Evolutionary conservation across 92 coral and sea anemone species (phyloP).

Genomic region (Palythoa grandiflora): DNA sequence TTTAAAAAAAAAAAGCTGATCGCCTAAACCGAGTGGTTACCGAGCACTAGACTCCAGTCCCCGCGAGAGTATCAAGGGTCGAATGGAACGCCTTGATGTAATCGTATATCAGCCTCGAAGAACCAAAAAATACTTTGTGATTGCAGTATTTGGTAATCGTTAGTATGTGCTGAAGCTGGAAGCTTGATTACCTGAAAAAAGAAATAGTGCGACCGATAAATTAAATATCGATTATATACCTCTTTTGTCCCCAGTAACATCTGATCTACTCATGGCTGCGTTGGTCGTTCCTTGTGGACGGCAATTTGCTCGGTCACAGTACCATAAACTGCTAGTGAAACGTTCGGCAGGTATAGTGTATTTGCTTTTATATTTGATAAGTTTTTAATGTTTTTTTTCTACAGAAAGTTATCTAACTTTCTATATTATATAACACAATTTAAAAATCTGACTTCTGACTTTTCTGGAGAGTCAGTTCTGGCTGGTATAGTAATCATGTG

Average conservation of each 20-base stretch:
- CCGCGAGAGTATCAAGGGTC: neutral
- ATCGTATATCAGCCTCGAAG: neutral
- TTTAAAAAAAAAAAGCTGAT: too few relatives aligned
- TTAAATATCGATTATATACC: neutral
- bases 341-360: neutral
- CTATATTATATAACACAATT: too few relatives aligned
- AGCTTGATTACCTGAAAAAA: neutral
- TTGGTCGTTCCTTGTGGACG: neutral
- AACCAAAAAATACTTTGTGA: neutral
- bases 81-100: neutral
- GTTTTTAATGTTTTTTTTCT: neutral
- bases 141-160: neutral
- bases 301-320: neutral
- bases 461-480: too few relatives aligned
- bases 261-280: neutral
- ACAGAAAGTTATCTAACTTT: too few relatives aligned
- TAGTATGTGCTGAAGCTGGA: neutral
- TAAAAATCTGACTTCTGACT: too few relatives aligned
- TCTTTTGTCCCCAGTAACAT: neutral
- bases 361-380: neutral
- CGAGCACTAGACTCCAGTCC: conserved; percentile 2
- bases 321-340: neutral
- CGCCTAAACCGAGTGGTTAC: neutral
- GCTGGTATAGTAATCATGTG: too few relatives aligned
- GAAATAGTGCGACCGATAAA: neutral